Evolutionary conservation across 2,888 invertebrate species (phyloP).

Genomic region (Patella ulyssiponensis): DNA sequence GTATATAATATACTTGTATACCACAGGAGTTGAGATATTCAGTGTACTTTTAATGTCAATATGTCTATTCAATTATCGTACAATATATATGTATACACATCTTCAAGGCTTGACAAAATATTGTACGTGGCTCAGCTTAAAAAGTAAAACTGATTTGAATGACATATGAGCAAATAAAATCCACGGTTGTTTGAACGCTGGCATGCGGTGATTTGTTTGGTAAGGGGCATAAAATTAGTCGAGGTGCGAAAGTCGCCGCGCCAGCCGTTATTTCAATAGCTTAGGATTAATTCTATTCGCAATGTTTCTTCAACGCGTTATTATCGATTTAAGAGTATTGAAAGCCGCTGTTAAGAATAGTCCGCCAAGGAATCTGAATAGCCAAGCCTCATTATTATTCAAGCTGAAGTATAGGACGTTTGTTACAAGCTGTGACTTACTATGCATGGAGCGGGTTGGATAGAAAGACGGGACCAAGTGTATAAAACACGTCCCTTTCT

Average conservation of each 20-base stretch:
- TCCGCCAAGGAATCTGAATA: background rate
- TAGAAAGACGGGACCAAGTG: no score
- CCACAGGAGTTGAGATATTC: no score
- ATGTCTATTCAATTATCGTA: no score
- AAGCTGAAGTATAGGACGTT: background rate
- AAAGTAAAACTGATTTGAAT: background rate
- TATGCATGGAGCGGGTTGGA: no score
- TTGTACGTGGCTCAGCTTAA: no score
- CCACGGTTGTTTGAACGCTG: background rate
- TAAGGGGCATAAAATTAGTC: background rate
- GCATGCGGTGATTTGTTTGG: background rate
- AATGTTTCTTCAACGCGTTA: conserved; percentile 1
- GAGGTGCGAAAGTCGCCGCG: background rate
- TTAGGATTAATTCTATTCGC: background rate
- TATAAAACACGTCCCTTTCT: no score
- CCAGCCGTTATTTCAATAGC: conserved; percentile 5
- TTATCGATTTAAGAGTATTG: conserved; percentile 3
- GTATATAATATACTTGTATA: no score
- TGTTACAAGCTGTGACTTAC: no score
- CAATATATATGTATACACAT: no score
- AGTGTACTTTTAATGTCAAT: no score
- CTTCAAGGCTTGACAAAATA: no score
- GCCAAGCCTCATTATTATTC: background rate
- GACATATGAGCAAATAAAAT: background rate
- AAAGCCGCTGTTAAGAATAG: background rate